Conservation (phyloP, 2,888 invertebrate genomes). For the Drosophila leonis region DNA sequence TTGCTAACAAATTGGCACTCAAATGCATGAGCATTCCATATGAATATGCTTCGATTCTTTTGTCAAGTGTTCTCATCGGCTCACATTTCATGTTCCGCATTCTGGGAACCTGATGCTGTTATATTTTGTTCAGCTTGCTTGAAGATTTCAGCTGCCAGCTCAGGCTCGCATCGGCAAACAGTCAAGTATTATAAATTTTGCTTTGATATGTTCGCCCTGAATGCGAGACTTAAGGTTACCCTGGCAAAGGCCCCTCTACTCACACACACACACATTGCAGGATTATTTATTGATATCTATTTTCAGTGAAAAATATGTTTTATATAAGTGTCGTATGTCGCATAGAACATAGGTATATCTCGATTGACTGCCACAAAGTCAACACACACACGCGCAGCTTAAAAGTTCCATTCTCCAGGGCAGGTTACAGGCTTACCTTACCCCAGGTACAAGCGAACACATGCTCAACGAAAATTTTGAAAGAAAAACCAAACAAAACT, state of each 20-base stretch:
- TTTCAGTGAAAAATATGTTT: conserved; percentile 2
- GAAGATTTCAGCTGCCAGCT: not conserved
- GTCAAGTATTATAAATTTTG: not conserved
- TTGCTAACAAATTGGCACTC: conserved; percentile 16
- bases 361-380: conserved; percentile 32
- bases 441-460: not conserved
- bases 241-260: not conserved
- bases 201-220: conserved; percentile 11
- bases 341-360: not conserved
- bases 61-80: not conserved
- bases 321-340: not conserved
- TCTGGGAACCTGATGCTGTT: not conserved
- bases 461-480: not conserved
- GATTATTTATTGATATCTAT: conserved; percentile 8
- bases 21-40: conserved; percentile 14
- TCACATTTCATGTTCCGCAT: conserved; percentile 6
- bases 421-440: not conserved
- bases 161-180: not conserved
- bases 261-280: not conserved
- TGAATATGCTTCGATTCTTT: not conserved
- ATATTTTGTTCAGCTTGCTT: not conserved
- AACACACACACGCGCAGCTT: conserved; percentile 8
- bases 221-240: conserved; percentile 6
- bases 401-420: not conserved
- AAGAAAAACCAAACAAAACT: not conserved